A percentile compares a stretch with the other conserved stretches of the same genome.
These are phyloP conservation scores for Caenorhabditis briggsae DNA, from an alignment of 1,140 invertebrate genomes.

Conservation along the genomic window DNA sequence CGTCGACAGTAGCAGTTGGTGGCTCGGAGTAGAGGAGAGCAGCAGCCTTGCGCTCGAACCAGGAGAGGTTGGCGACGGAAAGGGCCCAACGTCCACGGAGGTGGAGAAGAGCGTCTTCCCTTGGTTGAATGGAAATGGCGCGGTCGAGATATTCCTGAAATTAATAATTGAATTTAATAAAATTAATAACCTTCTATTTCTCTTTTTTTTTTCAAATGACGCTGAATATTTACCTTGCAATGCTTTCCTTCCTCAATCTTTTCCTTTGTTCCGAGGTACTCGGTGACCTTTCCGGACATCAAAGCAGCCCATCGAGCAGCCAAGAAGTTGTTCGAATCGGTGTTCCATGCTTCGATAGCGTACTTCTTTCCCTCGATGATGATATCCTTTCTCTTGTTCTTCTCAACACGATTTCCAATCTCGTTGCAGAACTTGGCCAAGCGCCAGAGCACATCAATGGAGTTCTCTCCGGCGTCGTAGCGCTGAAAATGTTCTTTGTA, in stretches of 20 bases:
- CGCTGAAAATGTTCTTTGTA: slow-evolving; percentile 6
- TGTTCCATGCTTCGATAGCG: slow-evolving; percentile 59
- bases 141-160: slow-evolving; percentile 78
- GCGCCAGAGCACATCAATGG: slow-evolving; percentile 57
- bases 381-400: slow-evolving; percentile 63
- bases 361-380: slow-evolving; percentile 61
- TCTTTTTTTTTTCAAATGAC: no score
- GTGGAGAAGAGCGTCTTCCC: slow-evolving; percentile 78
- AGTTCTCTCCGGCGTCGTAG: slow-evolving; percentile 48
- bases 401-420: slow-evolving; percentile 26
- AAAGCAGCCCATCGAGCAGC: slow-evolving; percentile 69
- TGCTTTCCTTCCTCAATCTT: slow-evolving; percentile 79
- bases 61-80: slow-evolving; percentile 77
- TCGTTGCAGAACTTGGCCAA: slow-evolving; percentile 58
- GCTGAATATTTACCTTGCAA: slow-evolving; percentile 73
- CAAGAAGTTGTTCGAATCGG: slow-evolving; percentile 66
- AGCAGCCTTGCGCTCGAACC: slow-evolving; percentile 79
- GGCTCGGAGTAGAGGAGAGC: slow-evolving; percentile 78
- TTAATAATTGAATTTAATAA: not conserved
- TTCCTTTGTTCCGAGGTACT: slow-evolving; percentile 78
- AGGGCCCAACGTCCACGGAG: slow-evolving; percentile 78
- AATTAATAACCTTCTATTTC: not conserved
- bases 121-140: slow-evolving; percentile 78
- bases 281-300: slow-evolving; percentile 67
- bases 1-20: slow-evolving; percentile 78